Base-by-base conservation (phyloP, 2,888 invertebrate species). In the Lathronympha strigana region DNA sequence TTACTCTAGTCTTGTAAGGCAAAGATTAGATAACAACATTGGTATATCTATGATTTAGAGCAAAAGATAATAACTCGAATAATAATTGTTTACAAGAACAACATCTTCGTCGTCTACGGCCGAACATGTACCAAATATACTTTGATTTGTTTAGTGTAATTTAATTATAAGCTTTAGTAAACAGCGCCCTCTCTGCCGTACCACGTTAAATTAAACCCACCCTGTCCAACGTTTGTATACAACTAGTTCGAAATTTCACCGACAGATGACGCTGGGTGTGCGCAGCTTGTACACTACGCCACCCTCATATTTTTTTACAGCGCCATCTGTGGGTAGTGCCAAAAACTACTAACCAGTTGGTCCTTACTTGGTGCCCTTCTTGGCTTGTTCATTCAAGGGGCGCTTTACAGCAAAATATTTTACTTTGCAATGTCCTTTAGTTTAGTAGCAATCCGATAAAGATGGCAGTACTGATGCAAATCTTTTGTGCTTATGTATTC, bases 291-390 rank as follows among this genome's bases (percentile, higher is more conserved):
- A 8, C 45, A 11, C 13, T 36, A 28, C n/a, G 9, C 11, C 43
- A 45, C 19, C 15, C 5, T 33, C 51, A 1, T 8, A 25, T 53
- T 60, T 51, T n/a, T 64, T 43, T 3, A 36, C 45, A 64, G 64
- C 58, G 64, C 64, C 64, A 64, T 64, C 64, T 64, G n/a, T 64
- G 17, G 19, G 13, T 21, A 4, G 4, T 28, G n/a, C 6, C 3
- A 4, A 19, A 45, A 45, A 64, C 51, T 53, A 0, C 5, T 21
- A 28, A 11, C 2, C n/a, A n/a, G n/a, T n/a, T 25, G 9, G 25
- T 25, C 25, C 4, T 1, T 6, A 4, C 15, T 13, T 36, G 23
- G n/a, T n/a, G n/a, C n/a, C 25, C 23, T 11, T 23, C 25, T 9
- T 25, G 19, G 43, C 40, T 15, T 17, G 38, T 15, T 38, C 3